Conservation (phyloP, 1,140 invertebrate species). For the Uloborus diversus region DNA sequence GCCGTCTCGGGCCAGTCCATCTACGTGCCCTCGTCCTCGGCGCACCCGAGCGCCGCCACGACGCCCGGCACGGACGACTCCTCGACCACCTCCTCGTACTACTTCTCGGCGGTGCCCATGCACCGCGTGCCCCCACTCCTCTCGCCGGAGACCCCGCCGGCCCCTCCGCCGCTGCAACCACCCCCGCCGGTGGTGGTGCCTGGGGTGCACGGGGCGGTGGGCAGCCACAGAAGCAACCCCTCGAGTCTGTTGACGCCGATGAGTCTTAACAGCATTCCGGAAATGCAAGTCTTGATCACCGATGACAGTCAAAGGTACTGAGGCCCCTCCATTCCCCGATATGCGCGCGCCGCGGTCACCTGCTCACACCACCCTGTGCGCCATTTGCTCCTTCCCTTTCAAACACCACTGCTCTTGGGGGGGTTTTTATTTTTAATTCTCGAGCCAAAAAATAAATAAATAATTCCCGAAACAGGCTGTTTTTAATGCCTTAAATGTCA, state of each 20-base stretch:
- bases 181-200: conserved; percentile 35
- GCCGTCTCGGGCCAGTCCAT: conserved; percentile 48
- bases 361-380: background rate
- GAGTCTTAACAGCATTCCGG: conserved; percentile 58
- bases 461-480: too few relatives aligned
- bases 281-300: conserved; percentile 57
- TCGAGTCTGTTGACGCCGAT: conserved; percentile 51
- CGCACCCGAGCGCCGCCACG: conserved; percentile 38
- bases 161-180: conserved; percentile 25
- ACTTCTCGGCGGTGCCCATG: conserved; percentile 40
- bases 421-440: too few relatives aligned
- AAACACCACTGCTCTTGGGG: too few relatives aligned
- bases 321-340: background rate
- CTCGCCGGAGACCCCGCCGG: conserved; percentile 20
- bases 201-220: conserved; percentile 43
- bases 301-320: conserved; percentile 57
- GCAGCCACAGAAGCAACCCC: conserved; percentile 36
- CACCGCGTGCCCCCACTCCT: conserved; percentile 14
- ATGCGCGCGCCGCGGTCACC: background rate
- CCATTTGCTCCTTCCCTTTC: background rate
- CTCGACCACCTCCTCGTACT: conserved; percentile 46
- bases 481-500: too few relatives aligned
- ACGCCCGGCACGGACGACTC: conserved; percentile 47
- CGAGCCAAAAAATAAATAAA: too few relatives aligned
- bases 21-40: conserved; percentile 18